Base-by-base conservation (phyloP, 1,140 invertebrate species). In the Anadara kagoshimensis region DNA sequence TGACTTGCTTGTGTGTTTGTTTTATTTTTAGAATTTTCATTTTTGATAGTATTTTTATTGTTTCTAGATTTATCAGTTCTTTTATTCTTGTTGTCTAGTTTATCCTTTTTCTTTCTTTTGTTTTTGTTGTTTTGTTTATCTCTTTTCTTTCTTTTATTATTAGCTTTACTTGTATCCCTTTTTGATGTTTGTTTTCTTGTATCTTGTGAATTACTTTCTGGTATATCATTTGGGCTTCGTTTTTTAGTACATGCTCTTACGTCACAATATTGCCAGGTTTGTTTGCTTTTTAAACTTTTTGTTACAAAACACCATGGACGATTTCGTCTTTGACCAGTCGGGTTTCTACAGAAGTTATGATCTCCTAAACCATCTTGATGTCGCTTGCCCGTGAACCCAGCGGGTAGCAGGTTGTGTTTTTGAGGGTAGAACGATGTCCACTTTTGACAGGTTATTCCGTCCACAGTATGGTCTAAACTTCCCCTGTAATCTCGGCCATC, bases 341-440 rank as follows among this genome's bases (percentile, higher is more conserved):
- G 84, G 58, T 85, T 85, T 36, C 84, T 57, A 51, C 84, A 85
- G 57, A 64, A 81, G 59, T 85, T 85, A 71, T 85, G 84, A 36
- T 81, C 66, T 4, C 82, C 84, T 14, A 83, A 69, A 4, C 84
- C 84, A 44, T 85, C 78, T 16, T 67, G 63, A 5, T 79, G 65
- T 24, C 54, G 69, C 49, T 73, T 44, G 16, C 56, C 10, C 11
- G 56, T 47, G 14, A 4, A n/a, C 14, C 54, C 45, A 20, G 59
- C 51, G 8, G 69, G 73, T 18, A 80, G 66, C 7, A 81, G 67
- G 26, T 63, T 78, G 69, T 86, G 85, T 16, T 79, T 58, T 54
- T 86, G 83, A 0, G 86, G 86, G 45, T 86, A 87, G n/a, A 84
- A 78, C 8, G 80, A 83, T 0, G 76, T 79, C 86, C 86, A 87